Evolutionary conservation across 1,140 invertebrate species (phyloP).

Genomic region (Eubasilissa regina): DNA sequence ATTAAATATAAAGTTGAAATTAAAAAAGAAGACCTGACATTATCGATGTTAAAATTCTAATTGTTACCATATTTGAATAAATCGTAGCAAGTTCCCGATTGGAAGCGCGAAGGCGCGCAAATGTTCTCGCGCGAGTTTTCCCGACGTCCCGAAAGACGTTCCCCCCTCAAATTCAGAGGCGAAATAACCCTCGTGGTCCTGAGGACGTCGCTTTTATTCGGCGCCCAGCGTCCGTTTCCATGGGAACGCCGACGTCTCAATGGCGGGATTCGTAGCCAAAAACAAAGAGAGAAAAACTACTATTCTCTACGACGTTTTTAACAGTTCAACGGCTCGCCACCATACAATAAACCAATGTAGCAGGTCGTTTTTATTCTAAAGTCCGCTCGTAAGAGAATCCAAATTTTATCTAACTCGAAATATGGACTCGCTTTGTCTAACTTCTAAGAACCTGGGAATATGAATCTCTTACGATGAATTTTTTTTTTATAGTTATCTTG

Average conservation of each 20-base stretch:
- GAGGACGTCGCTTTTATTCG: constrained; percentile 49
- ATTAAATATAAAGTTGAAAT: too few relatives aligned
- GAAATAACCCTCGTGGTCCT: constrained; percentile 37
- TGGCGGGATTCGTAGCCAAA: constrained; percentile 49
- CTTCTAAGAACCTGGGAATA: too few relatives aligned
- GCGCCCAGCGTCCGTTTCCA: constrained; percentile 50
- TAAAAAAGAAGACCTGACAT: background rate
- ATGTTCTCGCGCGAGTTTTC: constrained; percentile 2
- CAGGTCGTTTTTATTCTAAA: background rate
- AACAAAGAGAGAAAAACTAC: constrained; percentile 52
- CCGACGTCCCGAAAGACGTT: background rate
- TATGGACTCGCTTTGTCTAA: too few relatives aligned
- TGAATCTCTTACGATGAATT: too few relatives aligned
- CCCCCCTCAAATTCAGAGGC: background rate
- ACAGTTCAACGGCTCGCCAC: constrained; percentile 44
- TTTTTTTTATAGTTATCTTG: too few relatives aligned
- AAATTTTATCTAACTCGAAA: background rate
- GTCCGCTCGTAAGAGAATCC: background rate
- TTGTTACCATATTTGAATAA: background rate
- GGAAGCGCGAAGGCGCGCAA: background rate
- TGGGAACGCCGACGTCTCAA: constrained; percentile 51
- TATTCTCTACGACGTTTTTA: constrained; percentile 29
- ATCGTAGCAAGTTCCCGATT: background rate
- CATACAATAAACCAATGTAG: background rate
- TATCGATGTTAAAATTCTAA: too few relatives aligned